These are phyloP conservation scores for Cherax destructor DNA, from an alignment of 1,140 invertebrate species.

Conservation along the genomic window DNA sequence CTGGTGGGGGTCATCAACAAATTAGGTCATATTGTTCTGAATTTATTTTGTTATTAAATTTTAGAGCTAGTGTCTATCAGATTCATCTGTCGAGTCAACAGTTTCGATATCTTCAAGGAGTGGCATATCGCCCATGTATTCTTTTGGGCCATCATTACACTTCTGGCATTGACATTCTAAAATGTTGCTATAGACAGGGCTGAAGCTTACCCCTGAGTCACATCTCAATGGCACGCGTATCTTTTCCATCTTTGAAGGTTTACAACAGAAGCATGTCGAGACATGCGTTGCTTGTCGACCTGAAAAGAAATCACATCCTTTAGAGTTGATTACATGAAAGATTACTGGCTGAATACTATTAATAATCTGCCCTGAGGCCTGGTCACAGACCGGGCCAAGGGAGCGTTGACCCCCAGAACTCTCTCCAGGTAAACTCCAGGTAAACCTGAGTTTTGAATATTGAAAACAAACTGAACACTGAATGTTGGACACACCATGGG, in stretches of 20 bases:
- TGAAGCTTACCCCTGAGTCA: constrained; percentile 68
- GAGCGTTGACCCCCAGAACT: no score
- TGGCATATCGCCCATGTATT: constrained; percentile 38
- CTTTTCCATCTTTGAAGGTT: constrained; percentile 65
- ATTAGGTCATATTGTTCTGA: neutral
- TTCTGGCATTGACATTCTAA: constrained; percentile 57
- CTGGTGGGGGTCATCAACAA: neutral
- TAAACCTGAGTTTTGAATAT: neutral
- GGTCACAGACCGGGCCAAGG: neutral
- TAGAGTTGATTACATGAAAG: neutral
- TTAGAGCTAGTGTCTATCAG: constrained; percentile 2
- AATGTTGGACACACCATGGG: no score
- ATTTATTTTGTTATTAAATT: neutral
- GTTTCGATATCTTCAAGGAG: constrained; percentile 40
- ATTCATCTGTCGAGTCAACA: constrained; percentile 23
- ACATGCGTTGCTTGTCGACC: constrained; percentile 33
- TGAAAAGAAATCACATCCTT: neutral
- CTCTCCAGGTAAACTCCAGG: neutral
- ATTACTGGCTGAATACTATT: neutral
- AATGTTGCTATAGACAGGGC: constrained; percentile 67
- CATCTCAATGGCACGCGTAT: constrained; percentile 67
- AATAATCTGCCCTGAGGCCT: neutral
- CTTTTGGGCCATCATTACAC: constrained; percentile 26
- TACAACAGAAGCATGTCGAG: constrained; percentile 71
- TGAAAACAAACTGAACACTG: no score